Conservation (phyloP, 2,888 invertebrate genomes). For the Incurvaria masculella region DNA sequence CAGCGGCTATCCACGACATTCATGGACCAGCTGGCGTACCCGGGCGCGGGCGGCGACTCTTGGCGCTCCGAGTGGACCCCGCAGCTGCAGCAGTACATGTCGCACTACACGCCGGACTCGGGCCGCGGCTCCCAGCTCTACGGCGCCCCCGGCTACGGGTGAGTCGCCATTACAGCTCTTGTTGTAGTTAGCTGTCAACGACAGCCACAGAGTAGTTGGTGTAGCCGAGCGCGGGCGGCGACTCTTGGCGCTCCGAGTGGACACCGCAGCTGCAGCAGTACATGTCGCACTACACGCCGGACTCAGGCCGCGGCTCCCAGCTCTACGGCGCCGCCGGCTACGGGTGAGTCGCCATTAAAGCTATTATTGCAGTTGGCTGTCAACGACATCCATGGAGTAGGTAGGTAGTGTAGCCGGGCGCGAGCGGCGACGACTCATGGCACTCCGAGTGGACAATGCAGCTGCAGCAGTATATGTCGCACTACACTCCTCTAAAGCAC, state of each 20-base stretch:
- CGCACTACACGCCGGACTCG: slow-evolving; percentile 51
- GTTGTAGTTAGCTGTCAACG: slow-evolving; percentile 58
- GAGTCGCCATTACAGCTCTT: slow-evolving; percentile 32
- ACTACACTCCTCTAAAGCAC: slow-evolving; percentile 16
- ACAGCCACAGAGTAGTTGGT: slow-evolving; percentile 40
- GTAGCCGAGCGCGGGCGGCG: slow-evolving; percentile 13
- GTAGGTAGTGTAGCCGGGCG: too few species aligned
- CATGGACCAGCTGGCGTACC: slow-evolving; percentile 48
- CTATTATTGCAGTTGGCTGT: slow-evolving; percentile 44
- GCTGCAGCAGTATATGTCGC: slow-evolving; percentile 11
- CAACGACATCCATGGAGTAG: too few species aligned
- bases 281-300: slow-evolving; percentile 14
- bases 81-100: slow-evolving; percentile 50
- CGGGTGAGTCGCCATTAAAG: slow-evolving; percentile 21
- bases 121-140: slow-evolving; percentile 50
- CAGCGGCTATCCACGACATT: slow-evolving; percentile 52
- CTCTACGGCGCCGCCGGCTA: slow-evolving; percentile 10
- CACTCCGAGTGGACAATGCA: slow-evolving; percentile 17
- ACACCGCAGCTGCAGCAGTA: slow-evolving; percentile 12
- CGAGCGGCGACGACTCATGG: slow-evolving; percentile 17
- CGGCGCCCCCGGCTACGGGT: slow-evolving; percentile 45
- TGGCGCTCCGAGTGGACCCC: slow-evolving; percentile 56
- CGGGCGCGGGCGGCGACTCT: slow-evolving; percentile 47
- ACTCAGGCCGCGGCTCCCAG: slow-evolving; percentile 15
- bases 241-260: slow-evolving; percentile 17